A percentile compares a stretch with the other conserved stretches of the same genome.
Evolutionary conservation across 2,888 invertebrate species (phyloP).

Genomic region (Graphium colonna): DNA sequence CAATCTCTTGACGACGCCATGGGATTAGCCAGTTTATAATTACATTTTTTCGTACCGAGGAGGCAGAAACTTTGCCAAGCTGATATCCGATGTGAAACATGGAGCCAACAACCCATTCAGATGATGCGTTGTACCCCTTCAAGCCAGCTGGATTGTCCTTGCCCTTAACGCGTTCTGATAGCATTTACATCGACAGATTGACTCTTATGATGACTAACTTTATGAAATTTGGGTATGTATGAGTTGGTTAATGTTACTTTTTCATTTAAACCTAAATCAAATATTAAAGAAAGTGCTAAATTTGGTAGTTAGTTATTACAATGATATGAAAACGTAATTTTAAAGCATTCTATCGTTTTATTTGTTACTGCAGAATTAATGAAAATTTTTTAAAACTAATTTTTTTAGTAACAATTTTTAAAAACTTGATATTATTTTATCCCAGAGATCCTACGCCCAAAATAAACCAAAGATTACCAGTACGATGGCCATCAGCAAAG

Average conservation of each 20-base stretch:
- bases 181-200: constrained; percentile 48
- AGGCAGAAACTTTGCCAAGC: constrained; percentile 54
- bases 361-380: no score
- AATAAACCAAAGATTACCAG: constrained; percentile 40
- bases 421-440: no score
- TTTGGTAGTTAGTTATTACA: no score
- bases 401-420: no score
- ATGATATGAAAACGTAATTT: no score
- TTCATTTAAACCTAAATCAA: neutral
- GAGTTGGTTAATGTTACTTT: no score
- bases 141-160: constrained; percentile 54
- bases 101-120: constrained; percentile 56
- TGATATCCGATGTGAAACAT: constrained; percentile 39
- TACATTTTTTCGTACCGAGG: constrained; percentile 64
- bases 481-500: constrained; percentile 49
- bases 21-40: constrained; percentile 53
- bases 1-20: constrained; percentile 44
- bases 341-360: no score
- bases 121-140: constrained; percentile 67
- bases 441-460: constrained; percentile 60
- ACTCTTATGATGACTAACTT: constrained; percentile 64
- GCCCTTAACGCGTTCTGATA: constrained; percentile 41
- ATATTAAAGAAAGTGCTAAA: no score
- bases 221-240: constrained; percentile 58
- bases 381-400: no score